Evolutionary conservation across 2,797 vertebrate species (phyloP), one percentile per base, ranked within the genome.

Genomic region (Yasuhikotakia modesta): DNA sequence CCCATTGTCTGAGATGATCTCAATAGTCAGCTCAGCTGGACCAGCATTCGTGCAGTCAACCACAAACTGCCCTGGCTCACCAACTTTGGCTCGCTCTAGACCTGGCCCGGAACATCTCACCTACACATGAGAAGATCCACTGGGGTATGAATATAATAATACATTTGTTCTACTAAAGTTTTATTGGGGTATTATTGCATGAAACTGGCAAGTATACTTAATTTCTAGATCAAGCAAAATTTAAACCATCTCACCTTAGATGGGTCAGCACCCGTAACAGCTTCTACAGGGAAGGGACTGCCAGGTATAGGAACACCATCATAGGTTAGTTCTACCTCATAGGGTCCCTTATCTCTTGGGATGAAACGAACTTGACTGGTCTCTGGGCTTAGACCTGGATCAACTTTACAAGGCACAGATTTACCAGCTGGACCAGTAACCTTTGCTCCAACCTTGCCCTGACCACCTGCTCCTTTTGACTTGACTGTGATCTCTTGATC

Each of bases 1-100:
- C 35, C 96, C 97, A 0, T 95, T 94, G 76, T 98, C 97, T 0
- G 96, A 97, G 79, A 96, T 90, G 69, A 98, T 97, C 89, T 98
- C 96, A 0, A 98, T 98, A 80, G 95, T 97, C 70, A 98, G 91
- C 85, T 98, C 96, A 0, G 96, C 96, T 0, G 92, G 95, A 8
- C 97, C 96, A 0, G 96, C 96, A 0, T 95, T 96, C 43, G 95
- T 96, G 73, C 97, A 99, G 85, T 99, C 96, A 72, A 99, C 96
- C 0, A 94, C 91, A 84, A 98, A 98, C 63, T 95, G 92, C 2
- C 95, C 96, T 0, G 94, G 92, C 77, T 96, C 96, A 0, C 97
- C 97, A 0, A 96, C 96, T 1, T 94, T 95, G 84, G 92, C 96
- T 0, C 93, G 90, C 68, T 98, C 95, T 88, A 98, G 70, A 0